A percentile compares a stretch with the other conserved stretches of the same genome.
These are phyloP conservation scores for Polylopha cassiicola DNA, from an alignment of 2,888 invertebrate species.

Conservation along the genomic window DNA sequence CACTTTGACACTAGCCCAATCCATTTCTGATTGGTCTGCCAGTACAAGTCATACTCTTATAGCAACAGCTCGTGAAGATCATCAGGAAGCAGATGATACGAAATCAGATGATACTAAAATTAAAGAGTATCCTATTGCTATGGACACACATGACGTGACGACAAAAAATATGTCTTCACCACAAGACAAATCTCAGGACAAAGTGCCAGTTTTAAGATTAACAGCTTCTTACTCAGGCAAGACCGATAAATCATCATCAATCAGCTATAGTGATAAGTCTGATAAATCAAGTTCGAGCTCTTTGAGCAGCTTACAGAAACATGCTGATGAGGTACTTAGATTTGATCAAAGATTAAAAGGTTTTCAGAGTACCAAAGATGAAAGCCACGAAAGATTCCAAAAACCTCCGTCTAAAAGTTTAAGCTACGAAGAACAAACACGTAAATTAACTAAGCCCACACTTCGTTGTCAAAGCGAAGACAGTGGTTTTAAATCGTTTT, in stretches of 20 bases:
- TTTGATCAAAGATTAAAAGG: conserved; percentile 60
- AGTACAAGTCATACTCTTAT: conserved; percentile 87
- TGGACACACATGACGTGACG: conserved; percentile 40
- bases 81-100: conserved; percentile 57
- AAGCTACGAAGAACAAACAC: conserved; percentile 67
- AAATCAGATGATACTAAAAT: conserved; percentile 69
- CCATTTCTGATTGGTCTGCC: conserved; percentile 90
- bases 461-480: conserved; percentile 80
- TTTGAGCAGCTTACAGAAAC: conserved; percentile 68
- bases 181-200: conserved; percentile 37
- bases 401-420: conserved; percentile 69
- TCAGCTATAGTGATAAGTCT: conserved; percentile 71
- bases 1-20: conserved; percentile 84
- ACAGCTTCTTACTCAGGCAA: conserved; percentile 51
- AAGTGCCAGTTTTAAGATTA: conserved; percentile 55
- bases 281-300: conserved; percentile 75
- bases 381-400: conserved; percentile 53
- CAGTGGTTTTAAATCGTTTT: conserved; percentile 63
- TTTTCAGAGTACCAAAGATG: conserved; percentile 44
- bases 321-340: conserved; percentile 57
- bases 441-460: conserved; percentile 68
- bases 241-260: conserved; percentile 70
- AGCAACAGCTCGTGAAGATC: conserved; percentile 76
- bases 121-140: conserved; percentile 47
- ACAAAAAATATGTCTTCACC: conserved; percentile 40